These are phyloP conservation scores for Brachyistius frenatus DNA, from an alignment of 2,113 vertebrate genomes.

Conservation along the genomic window DNA sequence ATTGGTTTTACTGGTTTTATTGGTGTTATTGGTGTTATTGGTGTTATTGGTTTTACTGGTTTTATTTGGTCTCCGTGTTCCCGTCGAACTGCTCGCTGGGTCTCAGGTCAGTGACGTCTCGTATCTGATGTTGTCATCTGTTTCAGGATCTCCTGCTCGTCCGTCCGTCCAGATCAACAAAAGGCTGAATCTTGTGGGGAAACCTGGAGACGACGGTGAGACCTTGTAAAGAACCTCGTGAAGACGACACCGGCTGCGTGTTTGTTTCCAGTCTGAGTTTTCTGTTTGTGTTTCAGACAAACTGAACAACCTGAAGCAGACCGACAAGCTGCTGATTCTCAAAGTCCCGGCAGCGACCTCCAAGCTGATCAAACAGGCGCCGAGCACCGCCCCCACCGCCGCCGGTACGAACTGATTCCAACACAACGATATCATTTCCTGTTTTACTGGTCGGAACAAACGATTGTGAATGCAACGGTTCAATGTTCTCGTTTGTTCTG, in stretches of 20 bases:
- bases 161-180: constrained; percentile 60
- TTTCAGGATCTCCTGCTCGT: constrained; percentile 71
- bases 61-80: no score
- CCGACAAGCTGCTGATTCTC: constrained; percentile 65
- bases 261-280: no score
- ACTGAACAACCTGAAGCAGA: constrained; percentile 54
- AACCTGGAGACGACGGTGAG: constrained; percentile 69
- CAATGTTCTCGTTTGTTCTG: not conserved
- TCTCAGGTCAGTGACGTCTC: no score
- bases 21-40: no score
- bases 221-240: no score
- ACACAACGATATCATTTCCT: no score
- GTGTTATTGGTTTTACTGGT: no score
- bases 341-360: constrained; percentile 56
- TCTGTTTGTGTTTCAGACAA: constrained; percentile 65
- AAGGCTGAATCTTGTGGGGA: constrained; percentile 75
- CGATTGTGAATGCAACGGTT: no score
- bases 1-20: no score
- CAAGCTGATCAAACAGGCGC: constrained; percentile 77
- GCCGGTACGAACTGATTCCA: constrained; percentile 49
- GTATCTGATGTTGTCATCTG: constrained; percentile 7
- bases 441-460: no score
- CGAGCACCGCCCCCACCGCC: constrained; percentile 39
- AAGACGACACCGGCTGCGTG: no score
- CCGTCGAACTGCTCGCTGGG: no score